phyloP scores from a whole-genome alignment of 2,888 invertebrate genomes.

The Microctonus aethiopoides region DNA sequence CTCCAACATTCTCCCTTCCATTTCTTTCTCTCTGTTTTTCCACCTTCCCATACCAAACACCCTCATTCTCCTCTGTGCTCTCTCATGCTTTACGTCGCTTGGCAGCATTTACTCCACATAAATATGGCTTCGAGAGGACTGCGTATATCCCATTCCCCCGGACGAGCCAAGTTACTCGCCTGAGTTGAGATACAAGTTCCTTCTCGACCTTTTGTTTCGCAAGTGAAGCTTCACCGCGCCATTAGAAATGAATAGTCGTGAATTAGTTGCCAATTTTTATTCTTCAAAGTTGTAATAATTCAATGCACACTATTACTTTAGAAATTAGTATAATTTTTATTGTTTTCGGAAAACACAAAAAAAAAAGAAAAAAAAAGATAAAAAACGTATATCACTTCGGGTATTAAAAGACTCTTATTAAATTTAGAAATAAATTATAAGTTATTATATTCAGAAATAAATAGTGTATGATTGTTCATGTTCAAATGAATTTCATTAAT shows the following conservation, averaged over 20 bases:
- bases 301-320: not conserved
- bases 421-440: too few species aligned
- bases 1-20: constrained; percentile 44
- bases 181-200: constrained; percentile 44
- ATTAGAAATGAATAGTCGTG: constrained; percentile 1
- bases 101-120: constrained; percentile 46
- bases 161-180: constrained; percentile 50
- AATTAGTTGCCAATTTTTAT: constrained; percentile 7
- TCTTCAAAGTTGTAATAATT: not conserved
- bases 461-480: too few species aligned
- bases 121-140: constrained; percentile 54
- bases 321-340: not conserved
- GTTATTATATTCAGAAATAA: too few species aligned
- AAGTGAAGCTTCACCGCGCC: constrained; percentile 16
- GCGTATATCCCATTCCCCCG: constrained; percentile 5
- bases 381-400: too few species aligned
- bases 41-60: constrained; percentile 15
- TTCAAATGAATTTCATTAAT: too few species aligned
- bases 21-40: constrained; percentile 19
- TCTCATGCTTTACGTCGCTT: constrained; percentile 37
- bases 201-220: constrained; percentile 30
- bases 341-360: not conserved
- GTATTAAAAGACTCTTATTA: too few species aligned
- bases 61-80: constrained; percentile 37
- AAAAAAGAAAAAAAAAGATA: too few species aligned